Conservation (phyloP, 2,888 invertebrate genomes). For the Tuberolachnus salignus region DNA sequence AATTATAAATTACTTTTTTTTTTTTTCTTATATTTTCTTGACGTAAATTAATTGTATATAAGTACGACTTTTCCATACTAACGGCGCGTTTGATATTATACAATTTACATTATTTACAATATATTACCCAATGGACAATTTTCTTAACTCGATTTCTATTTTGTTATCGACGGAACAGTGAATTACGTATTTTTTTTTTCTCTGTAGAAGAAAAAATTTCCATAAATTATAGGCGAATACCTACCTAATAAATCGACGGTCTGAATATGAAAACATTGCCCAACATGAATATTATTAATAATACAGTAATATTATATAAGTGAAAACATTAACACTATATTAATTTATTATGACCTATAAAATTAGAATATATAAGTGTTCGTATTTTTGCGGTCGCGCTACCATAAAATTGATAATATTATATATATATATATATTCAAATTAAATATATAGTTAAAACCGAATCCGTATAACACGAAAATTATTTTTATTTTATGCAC, state of each 20-base stretch:
- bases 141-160: slow-evolving; percentile 23
- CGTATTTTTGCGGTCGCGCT: no score
- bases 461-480: slow-evolving; percentile 24
- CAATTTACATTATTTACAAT: slow-evolving; percentile 36
- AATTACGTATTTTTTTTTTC: neutral
- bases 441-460: neutral
- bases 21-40: no score
- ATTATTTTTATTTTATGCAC: neutral
- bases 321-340: no score
- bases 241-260: neutral
- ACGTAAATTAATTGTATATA: slow-evolving; percentile 19
- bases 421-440: no score
- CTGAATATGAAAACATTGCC: neutral
- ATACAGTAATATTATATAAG: neutral
- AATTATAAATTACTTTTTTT: no score
- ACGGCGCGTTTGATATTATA: neutral
- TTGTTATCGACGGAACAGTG: neutral
- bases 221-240: neutral
- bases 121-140: slow-evolving; percentile 5
- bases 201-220: neutral
- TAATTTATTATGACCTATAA: no score
- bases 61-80: slow-evolving; percentile 17
- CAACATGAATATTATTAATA: neutral
- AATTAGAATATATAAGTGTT: no score
- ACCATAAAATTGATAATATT: no score